These are phyloP conservation scores for Agrochola circellaris DNA, from an alignment of 2,888 invertebrate species.

Conservation along the genomic window DNA sequence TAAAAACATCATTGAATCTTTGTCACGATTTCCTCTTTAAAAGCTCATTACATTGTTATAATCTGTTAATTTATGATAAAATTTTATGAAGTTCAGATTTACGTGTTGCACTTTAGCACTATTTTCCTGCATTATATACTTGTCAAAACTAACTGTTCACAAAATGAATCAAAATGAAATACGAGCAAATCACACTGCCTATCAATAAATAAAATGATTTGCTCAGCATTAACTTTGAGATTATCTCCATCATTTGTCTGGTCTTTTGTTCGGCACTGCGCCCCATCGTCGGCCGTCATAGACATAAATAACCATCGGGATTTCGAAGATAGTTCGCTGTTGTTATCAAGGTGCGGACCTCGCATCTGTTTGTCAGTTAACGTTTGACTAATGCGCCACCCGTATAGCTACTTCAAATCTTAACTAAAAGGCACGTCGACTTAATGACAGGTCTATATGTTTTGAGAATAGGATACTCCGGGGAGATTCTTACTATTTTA, in stretches of 20 bases:
- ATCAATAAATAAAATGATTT: constrained; percentile 71
- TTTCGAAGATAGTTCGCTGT: constrained; percentile 84
- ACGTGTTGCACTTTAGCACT: background rate
- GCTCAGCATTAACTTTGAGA: constrained; percentile 75
- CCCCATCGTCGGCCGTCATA: constrained; percentile 78
- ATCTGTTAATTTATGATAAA: background rate
- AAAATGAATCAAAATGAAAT: constrained; percentile 30
- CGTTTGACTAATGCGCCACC: constrained; percentile 85
- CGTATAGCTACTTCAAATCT: constrained; percentile 78
- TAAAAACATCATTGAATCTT: background rate
- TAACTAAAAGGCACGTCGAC: constrained; percentile 67
- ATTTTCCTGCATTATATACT: background rate
- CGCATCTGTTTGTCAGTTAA: constrained; percentile 88
- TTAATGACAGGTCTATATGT: constrained; percentile 74
- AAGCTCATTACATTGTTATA: background rate
- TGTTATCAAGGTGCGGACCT: constrained; percentile 84
- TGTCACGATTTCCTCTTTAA: background rate
- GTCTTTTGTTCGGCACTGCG: constrained; percentile 84
- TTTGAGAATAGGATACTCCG: constrained; percentile 65
- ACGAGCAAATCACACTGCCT: constrained; percentile 46
- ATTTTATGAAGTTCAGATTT: background rate
- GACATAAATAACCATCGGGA: constrained; percentile 88
- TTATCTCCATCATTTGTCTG: constrained; percentile 89
- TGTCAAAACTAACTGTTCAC: background rate
- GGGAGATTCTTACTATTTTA: background rate